Evolutionary conservation across 2,888 invertebrate genomes (phyloP), one percentile per base, ranked within the genome.

Genomic region (Spodoptera picta): DNA sequence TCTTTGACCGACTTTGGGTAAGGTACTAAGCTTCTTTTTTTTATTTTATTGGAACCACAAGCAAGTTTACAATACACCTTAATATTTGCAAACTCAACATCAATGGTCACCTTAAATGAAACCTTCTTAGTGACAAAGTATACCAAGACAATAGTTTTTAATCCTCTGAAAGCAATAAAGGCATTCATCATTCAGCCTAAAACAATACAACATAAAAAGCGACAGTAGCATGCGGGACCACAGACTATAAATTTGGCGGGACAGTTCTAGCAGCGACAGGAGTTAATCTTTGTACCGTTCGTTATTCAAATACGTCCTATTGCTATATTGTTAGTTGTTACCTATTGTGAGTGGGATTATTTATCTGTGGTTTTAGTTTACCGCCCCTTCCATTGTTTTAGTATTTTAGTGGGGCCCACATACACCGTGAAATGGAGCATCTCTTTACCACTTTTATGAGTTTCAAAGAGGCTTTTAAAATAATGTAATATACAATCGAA

Each of bases 201-300:
- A 77, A 77, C 80, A 77, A 77, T 79, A 61, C 60, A 31, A 61
- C 67, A 65, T 76, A 72, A 79, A 77, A 77, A 77, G 63, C 31
- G 54, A 65, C 63, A 65, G 66, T 67, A 75, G 73, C 72, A 78
- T 72, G 75, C 71, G 78, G 79, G 80, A 72, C 71, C 76, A 75
- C 76, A 72, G 76, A 60, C 76, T 44, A 72, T 76, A 76, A 73
- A 82, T 82, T 78, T 72, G 73, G 58, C 69, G 66, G 69, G 82
- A 71, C 73, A 66, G 57, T 56, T 58, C 54, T 44, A n/a, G 36
- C 9, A 23, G 45, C 57, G 54, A 67, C 72, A 63, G 53, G 65
- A 64, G 78, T 78, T 80, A 77, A 79, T 79, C 78, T 67, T 60
- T 70, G 41, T 52, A 75, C 79, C 69, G 81, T 73, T 79, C 69